Base-by-base conservation (phyloP, 2,113 vertebrate genomes). In the Scortum barcoo region DNA sequence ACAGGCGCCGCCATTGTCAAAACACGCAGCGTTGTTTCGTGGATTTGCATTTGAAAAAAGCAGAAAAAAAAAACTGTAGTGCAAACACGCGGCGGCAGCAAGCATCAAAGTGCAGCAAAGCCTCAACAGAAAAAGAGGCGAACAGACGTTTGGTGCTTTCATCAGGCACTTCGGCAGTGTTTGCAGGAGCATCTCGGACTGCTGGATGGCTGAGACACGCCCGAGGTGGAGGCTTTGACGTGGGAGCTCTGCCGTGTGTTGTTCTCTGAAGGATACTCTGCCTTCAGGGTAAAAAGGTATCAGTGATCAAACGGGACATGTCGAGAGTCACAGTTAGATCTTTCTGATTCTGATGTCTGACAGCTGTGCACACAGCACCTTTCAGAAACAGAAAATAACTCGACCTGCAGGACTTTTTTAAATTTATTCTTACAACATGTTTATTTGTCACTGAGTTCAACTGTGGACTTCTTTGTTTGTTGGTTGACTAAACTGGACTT, bases 121-220 rank as follows among this genome's bases (percentile, higher is more conserved):
- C 14, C 16, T 7, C 1, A 4, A 17, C 1, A 61, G 33, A 7
- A n/a, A 20, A 38, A 53, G 13, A 20, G 26, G 17, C 22, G 4
- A 6, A 33, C 8, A 46, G 46, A 44, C 40, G 20, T 28, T 48
- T 50, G 17, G 33, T 16, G 69, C 40, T 80, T 54, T 62, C 17
- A 72, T 46, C n/a, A 17, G 30, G 30, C 67, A 9, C 63, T 40
- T 17, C 11, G 9, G 12, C 40, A 11, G 33, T 22, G 33, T 65
- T 42, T 48, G 30, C 26, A 46, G 48, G 8, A 3, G n/a, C 5
- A 38, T 48, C 42, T 24, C 10, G 60, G 33, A 28, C 42, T 63
- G 51, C 33, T 24, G 30, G 50, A 53, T 62, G 86, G 72, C 30
- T 28, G 53, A 76, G 50, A 62, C 61, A 8, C 5, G 61, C 79